Evolutionary conservation across 2,113 vertebrate species (phyloP), one percentile per base, ranked within the genome.

Genomic region (Climacteris rufus): DNA sequence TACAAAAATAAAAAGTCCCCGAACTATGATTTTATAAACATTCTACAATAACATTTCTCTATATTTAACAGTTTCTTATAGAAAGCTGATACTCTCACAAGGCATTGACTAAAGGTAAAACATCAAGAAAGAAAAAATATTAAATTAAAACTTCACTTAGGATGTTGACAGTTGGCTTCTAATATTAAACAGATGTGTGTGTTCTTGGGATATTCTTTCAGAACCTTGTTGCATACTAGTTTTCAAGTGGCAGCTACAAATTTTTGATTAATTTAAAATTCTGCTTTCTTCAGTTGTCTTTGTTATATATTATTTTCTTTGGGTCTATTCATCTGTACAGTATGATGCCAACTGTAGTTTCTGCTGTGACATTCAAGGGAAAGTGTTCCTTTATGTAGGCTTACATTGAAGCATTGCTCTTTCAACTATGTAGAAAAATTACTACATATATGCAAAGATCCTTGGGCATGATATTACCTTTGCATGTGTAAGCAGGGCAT

Each of bases 41-140:
- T 98, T 97, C 98, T 99, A 98, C 98, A 99, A 99, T 99, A 99
- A 99, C 99, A 99, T 99, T 99, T 99, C 99, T 98, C 99, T 99
- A 98, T 98, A 98, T 98, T 99, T 98, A 99, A 99, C 98, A 98
- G 99, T 99, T 99, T 99, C 98, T 98, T 97, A 98, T 97, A 98
- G 99, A 99, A 99, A 99, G 98, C 96, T 97, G 99, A 99, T 99
- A 99, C 98, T 98, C 99, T 99, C 98, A 98, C 95, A 94, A 99
- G 99, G 98, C 98, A 98, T 98, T 99, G 98, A 99, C 99, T 99
- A 99, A 99, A 99, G 99, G 98, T 99, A 98, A 98, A 99, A 99
- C 99, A 99, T 99, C 98, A 99, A 99, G 99, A 99, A 98, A 99
- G 98, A 98, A 98, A 99, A 99, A 99, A 99, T 98, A 99, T 99